Conservation (phyloP, 2,113 vertebrate species). For the Colinus virginianus region DNA sequence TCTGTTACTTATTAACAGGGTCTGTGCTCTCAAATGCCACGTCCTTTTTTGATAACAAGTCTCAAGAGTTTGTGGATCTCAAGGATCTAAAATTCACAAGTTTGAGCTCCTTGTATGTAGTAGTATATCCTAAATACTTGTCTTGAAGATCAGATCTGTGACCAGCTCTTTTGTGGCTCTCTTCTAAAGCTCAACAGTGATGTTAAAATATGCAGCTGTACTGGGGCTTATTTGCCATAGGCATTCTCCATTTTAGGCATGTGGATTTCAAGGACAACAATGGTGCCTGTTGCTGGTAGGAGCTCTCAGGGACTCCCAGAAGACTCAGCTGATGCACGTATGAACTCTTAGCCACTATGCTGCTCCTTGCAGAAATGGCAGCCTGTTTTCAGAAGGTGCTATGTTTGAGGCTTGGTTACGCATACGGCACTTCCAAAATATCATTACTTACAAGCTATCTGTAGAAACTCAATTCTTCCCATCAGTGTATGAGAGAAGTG, state of each 20-base stretch:
- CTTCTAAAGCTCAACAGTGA: not conserved
- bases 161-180: not conserved
- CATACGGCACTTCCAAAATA: not conserved
- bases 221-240: not conserved
- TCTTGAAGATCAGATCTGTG: not conserved
- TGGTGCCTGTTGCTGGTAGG: not conserved
- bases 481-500: not conserved
- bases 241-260: not conserved
- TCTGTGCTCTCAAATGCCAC: not conserved
- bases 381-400: not conserved
- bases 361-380: conserved; percentile 6
- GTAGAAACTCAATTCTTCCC: not conserved
- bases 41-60: not conserved
- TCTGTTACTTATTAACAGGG: not conserved
- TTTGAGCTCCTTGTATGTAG: not conserved
- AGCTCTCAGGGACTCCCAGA: not conserved
- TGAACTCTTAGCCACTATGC: not conserved
- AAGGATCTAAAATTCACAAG: not conserved
- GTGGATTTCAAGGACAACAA: not conserved
- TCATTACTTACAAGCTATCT: conserved; percentile 3
- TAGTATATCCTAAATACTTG: not conserved
- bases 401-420: not conserved
- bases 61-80: not conserved
- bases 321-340: not conserved
- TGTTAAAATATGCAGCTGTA: not conserved